Conservation (phyloP, 2,888 invertebrate species). For the Anodontia alba region DNA sequence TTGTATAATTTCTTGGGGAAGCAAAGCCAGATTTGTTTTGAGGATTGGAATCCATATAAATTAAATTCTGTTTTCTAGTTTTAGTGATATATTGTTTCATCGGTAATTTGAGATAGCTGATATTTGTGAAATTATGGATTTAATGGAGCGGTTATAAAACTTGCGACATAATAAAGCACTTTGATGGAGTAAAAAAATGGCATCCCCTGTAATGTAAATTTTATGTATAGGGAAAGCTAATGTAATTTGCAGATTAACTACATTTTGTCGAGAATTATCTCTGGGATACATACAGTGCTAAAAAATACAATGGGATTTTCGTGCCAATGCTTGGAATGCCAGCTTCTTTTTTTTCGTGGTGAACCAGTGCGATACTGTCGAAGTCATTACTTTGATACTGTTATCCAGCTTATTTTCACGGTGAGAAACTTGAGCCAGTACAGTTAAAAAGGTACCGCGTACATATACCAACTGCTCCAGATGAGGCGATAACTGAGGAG, state of each 20-base stretch:
- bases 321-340: slow-evolving; percentile 7
- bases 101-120: background rate
- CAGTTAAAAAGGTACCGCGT: too few relatives aligned
- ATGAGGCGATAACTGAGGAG: too few relatives aligned
- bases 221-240: background rate
- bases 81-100: too few relatives aligned
- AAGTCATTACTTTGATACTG: background rate
- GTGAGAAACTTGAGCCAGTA: too few relatives aligned
- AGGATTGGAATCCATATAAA: too few relatives aligned
- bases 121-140: background rate
- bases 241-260: background rate
- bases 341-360: background rate
- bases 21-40: too few relatives aligned
- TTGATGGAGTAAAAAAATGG: background rate
- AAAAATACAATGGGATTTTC: slow-evolving; percentile 11
- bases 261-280: background rate
- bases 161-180: background rate
- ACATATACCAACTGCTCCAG: too few relatives aligned
- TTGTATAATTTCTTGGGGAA: too few relatives aligned
- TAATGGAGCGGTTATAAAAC: background rate
- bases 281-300: slow-evolving; percentile 4
- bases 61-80: too few relatives aligned
- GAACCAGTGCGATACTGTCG: background rate
- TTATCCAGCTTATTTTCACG: background rate
- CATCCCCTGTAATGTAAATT: background rate